Conservation (phyloP, 2,888 invertebrate species). For the Notodonta ziczac region DNA sequence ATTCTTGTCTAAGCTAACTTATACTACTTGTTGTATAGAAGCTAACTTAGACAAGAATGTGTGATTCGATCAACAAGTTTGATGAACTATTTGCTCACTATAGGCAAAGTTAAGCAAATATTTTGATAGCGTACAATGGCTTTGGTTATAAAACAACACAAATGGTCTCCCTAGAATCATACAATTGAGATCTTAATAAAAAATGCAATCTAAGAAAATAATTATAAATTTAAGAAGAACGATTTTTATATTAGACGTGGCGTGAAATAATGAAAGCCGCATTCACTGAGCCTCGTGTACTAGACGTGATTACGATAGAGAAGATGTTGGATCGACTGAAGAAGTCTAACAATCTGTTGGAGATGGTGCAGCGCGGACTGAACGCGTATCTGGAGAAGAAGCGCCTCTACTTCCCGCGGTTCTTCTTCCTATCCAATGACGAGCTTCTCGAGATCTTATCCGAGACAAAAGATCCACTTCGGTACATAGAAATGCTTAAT, state of each 20-base stretch:
- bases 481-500: slow-evolving; percentile 72
- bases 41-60: too few relatives aligned
- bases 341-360: slow-evolving; percentile 94
- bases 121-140: too few relatives aligned
- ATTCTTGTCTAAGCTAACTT: too few relatives aligned
- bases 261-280: slow-evolving; percentile 96
- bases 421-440: slow-evolving; percentile 98
- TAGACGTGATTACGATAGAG: slow-evolving; percentile 94
- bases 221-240: background rate
- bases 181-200: too few relatives aligned
- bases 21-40: too few relatives aligned
- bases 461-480: slow-evolving; percentile 97
- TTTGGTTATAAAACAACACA: too few relatives aligned
- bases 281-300: slow-evolving; percentile 90
- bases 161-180: too few relatives aligned
- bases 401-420: slow-evolving; percentile 95
- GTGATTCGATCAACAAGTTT: too few relatives aligned
- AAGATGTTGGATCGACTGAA: slow-evolving; percentile 96
- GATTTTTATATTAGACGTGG: slow-evolving; percentile 89
- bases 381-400: slow-evolving; percentile 98
- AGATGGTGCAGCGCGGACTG: slow-evolving; percentile 95
- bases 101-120: too few relatives aligned
- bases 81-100: too few relatives aligned
- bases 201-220: background rate
- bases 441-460: slow-evolving; percentile 97